phyloP scores from a whole-genome alignment of 2,113 vertebrate species.

The Oceanodroma tethys region DNA sequence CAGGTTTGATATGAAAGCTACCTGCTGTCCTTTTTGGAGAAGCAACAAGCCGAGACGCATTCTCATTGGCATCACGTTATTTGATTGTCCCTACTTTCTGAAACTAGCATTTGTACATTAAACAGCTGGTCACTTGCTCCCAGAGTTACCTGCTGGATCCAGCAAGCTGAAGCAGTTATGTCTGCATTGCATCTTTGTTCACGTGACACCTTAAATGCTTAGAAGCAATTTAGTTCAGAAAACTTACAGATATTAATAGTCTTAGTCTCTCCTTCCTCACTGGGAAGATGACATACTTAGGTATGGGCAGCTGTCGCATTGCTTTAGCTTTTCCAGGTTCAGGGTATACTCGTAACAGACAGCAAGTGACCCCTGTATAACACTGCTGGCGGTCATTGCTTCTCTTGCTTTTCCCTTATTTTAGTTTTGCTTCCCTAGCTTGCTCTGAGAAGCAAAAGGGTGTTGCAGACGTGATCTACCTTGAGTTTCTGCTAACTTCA shows the following conservation, averaged over 20 bases:
- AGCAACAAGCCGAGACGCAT: not conserved
- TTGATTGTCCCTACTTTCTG: not conserved
- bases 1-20: not conserved
- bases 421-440: not conserved
- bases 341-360: not conserved
- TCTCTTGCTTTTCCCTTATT: not conserved
- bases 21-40: not conserved
- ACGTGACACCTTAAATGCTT: not conserved
- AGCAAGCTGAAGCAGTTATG: not conserved
- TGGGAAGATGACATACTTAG: not conserved
- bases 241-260: not conserved
- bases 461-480: not conserved
- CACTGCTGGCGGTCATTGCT: not conserved
- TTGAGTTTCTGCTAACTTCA: not conserved
- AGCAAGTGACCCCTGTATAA: not conserved
- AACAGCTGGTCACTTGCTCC: not conserved
- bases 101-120: not conserved
- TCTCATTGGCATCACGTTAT: rapidly evolving
- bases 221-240: not conserved
- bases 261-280: not conserved
- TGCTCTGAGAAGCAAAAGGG: not conserved
- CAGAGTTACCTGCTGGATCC: not conserved
- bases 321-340: not conserved
- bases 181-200: not conserved
- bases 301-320: not conserved